Conservation (phyloP, 2,888 invertebrate species). For the Drosophila kambysellisi region DNA sequence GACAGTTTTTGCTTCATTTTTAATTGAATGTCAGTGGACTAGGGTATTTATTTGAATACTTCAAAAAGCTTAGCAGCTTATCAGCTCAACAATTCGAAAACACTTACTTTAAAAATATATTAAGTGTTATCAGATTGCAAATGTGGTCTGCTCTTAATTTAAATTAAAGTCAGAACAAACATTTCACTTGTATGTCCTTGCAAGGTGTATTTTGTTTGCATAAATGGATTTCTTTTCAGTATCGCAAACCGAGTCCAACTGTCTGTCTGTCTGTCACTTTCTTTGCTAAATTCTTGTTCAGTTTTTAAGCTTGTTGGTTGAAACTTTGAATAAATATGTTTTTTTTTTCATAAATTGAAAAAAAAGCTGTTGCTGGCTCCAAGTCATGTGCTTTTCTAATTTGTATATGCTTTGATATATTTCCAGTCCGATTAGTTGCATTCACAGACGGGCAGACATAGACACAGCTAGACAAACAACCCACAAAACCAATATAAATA, state of each 20-base stretch:
- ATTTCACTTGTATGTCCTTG: background rate
- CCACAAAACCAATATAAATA: background rate
- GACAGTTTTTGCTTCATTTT: conserved; percentile 42
- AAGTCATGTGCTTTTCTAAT: no score
- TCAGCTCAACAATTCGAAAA: background rate
- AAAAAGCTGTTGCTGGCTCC: background rate
- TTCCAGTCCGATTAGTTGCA: no score
- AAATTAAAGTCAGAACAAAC: background rate
- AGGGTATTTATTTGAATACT: conserved; percentile 8
- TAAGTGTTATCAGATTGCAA: conserved; percentile 16
- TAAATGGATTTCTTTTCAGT: background rate
- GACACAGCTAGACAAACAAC: background rate
- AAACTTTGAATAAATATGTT: background rate
- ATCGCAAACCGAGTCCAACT: background rate
- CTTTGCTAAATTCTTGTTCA: background rate
- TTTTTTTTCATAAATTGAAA: background rate
- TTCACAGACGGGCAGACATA: background rate
- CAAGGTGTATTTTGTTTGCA: background rate
- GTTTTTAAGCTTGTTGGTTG: background rate
- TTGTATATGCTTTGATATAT: no score
- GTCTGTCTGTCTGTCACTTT: background rate
- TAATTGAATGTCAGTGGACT: conserved; percentile 50
- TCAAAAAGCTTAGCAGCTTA: conserved; percentile 1
- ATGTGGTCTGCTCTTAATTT: background rate
- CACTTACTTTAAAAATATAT: conserved; percentile 16